These are phyloP conservation scores for Lethocerus indicus DNA, from an alignment of 1,140 invertebrate genomes.

Conservation along the genomic window DNA sequence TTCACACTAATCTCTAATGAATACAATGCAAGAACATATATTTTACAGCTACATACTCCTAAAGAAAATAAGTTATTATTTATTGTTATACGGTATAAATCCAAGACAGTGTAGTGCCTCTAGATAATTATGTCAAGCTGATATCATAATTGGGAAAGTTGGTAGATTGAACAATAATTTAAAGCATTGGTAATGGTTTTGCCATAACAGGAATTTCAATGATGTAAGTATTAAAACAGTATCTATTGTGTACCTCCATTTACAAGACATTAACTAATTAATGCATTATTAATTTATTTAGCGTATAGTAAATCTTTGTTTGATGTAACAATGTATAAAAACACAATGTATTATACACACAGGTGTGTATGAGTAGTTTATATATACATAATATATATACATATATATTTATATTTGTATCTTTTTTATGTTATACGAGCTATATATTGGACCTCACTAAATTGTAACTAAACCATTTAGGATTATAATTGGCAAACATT, in stretches of 20 bases:
- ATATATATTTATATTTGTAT: not conserved
- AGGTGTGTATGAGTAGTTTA: slow-evolving; percentile 1
- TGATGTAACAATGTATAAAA: slow-evolving; percentile 4
- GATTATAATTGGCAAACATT: slow-evolving; percentile 5
- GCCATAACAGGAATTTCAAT: not conserved
- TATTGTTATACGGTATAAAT: no score
- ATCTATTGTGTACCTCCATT: not conserved
- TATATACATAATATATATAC: not conserved
- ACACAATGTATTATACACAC: no score
- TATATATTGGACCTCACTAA: not conserved
- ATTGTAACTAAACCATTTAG: slow-evolving; percentile 1
- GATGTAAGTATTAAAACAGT: not conserved
- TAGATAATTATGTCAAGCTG: no score
- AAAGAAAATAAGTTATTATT: no score
- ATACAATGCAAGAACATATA: no score
- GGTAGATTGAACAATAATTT: not conserved
- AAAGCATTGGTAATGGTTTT: not conserved
- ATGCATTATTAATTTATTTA: slow-evolving; percentile 4
- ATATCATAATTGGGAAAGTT: no score
- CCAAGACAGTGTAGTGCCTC: no score
- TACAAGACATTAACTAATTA: not conserved
- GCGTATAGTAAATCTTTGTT: slow-evolving; percentile 4
- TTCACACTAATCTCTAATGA: no score
- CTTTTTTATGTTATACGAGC: not conserved
- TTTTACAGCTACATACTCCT: no score